These are phyloP conservation scores for Melipona quadrifasciata DNA, from an alignment of 1,140 invertebrate species.

Conservation along the genomic window DNA sequence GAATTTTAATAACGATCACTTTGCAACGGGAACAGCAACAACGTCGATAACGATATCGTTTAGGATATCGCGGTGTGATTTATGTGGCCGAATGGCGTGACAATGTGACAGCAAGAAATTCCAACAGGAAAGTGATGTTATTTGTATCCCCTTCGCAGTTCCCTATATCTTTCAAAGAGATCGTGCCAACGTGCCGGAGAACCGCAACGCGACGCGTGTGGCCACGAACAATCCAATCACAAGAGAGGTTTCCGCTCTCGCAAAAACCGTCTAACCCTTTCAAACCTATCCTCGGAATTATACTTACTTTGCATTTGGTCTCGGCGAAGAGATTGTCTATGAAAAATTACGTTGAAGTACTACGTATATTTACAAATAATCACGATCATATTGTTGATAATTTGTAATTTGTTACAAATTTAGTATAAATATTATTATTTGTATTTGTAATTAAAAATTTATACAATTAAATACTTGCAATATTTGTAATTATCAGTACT, in stretches of 20 bases:
- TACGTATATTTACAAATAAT: too few relatives aligned
- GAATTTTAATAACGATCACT: not conserved
- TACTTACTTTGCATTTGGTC: not conserved
- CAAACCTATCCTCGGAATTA: not conserved
- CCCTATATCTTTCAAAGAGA: constrained; percentile 28
- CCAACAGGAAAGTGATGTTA: constrained; percentile 12
- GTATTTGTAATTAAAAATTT: too few relatives aligned
- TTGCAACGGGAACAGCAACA: too few relatives aligned
- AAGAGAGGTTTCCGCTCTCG: constrained; percentile 1
- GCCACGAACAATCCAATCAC: constrained; percentile 44
- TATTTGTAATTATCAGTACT: too few relatives aligned
- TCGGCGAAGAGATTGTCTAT: not conserved
- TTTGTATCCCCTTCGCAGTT: constrained; percentile 25
- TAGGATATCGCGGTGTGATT: not conserved
- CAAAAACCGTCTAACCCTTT: constrained; percentile 17
- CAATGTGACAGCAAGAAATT: constrained; percentile 18
- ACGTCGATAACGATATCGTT: not conserved
- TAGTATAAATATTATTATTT: too few relatives aligned
- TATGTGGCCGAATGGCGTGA: constrained; percentile 9
- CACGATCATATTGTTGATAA: too few relatives aligned
- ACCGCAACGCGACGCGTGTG: constrained; percentile 49
- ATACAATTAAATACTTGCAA: too few relatives aligned
- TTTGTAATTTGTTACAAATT: too few relatives aligned
- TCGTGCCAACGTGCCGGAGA: constrained; percentile 17
- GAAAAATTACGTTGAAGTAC: not conserved